phyloP scores from a whole-genome alignment of 2,888 invertebrate genomes.

The Cynaeus angustus region DNA sequence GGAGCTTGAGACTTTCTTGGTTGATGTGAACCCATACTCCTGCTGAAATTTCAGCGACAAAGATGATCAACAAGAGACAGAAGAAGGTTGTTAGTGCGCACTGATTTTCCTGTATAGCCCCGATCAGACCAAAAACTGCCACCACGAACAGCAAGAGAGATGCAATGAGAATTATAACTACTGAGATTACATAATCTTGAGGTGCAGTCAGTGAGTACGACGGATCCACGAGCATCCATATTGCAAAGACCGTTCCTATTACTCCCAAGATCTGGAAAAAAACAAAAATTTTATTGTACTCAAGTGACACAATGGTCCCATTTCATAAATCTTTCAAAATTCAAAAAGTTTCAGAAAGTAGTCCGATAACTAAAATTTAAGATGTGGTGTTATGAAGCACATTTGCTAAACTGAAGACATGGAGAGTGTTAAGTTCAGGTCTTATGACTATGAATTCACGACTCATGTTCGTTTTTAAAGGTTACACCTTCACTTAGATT shows the following conservation, averaged over 20 bases:
- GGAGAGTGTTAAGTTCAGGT: no score
- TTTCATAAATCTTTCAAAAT: no score
- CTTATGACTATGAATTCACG: no score
- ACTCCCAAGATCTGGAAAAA: slow-evolving; percentile 81
- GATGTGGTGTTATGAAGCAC: no score
- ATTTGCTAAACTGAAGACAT: no score
- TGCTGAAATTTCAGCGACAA: slow-evolving; percentile 85
- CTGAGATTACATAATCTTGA: slow-evolving; percentile 80
- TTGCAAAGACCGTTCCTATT: slow-evolving; percentile 79
- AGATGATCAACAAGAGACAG: slow-evolving; percentile 82
- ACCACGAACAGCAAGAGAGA: slow-evolving; percentile 84
- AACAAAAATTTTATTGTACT: not conserved
- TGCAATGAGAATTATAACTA: slow-evolving; percentile 82
- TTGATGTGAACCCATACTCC: slow-evolving; percentile 86
- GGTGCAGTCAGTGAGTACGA: slow-evolving; percentile 82
- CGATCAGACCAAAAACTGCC: slow-evolving; percentile 88
- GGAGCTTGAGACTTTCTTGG: slow-evolving; percentile 78
- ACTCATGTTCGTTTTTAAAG: no score
- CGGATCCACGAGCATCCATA: slow-evolving; percentile 87
- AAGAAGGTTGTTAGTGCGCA: slow-evolving; percentile 88
- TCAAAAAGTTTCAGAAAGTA: no score
- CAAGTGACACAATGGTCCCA: no score
- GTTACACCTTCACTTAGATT: no score
- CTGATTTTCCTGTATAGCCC: slow-evolving; percentile 84
- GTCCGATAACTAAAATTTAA: no score